Base-by-base conservation (phyloP, 2,888 invertebrate genomes). In the Trisateles emortualis region DNA sequence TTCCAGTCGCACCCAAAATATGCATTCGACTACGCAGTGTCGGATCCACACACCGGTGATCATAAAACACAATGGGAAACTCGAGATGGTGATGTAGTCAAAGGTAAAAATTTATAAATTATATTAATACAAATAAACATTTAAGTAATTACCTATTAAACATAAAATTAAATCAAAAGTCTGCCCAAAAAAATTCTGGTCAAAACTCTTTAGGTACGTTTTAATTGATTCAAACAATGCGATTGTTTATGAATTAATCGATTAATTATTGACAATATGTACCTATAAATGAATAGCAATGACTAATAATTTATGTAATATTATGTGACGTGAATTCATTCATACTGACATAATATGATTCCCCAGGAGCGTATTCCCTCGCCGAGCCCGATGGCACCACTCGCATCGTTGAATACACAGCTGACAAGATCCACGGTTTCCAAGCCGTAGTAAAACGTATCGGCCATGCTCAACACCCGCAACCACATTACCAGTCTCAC, bases 41-140 rank as follows among this genome's bases (percentile, higher is more conserved):
- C 93, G 5, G 95, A 95, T 73, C 94, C 94, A 1, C 92, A 93
- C 63, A 95, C 94, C 11, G 95, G 95, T 17, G 95, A 95, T 71
- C 90, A 93, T 70, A 95, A 95, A 74, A 88, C 90, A 1, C 94
- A 94, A 66, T 94, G 94, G 88, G 95, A 95, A 76, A 88, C 90
- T 29, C 86, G 95, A 29, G 94, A 94, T 59, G 95, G 95, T 13
- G 94, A 94, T 74, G 94, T 94, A 44, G 95, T 95, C 1, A 94
- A 90, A 86, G 93, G 93, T 92, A 81, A 11, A 52, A 38, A 19
- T 19, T 36, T 35, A 11, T 32, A 9, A 32, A 13, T 35, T 16
- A 14, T 16, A 5, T 14, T 14, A 5, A 35, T 35, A 6, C 5
- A 1, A 8, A 26, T 6, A 26, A 26, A 22, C 22, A 22, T 22